Evolutionary conservation across 2,888 invertebrate genomes (phyloP).

Genomic region (Trachelus tabidus): DNA sequence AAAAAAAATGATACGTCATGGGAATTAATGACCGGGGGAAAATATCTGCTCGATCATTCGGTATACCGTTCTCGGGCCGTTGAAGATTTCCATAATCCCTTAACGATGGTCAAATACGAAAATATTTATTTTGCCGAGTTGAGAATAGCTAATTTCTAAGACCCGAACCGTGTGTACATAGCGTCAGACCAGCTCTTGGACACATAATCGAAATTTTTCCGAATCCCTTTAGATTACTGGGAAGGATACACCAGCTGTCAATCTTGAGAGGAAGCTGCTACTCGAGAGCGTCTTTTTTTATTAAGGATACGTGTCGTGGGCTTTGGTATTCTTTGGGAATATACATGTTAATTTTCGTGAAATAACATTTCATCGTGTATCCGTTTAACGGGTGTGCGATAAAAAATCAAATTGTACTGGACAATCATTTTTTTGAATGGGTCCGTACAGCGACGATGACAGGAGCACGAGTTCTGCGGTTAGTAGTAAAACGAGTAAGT

Average conservation of each 20-base stretch:
- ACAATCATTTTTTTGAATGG: neutral
- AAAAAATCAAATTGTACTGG: neutral
- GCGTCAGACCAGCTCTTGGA: conserved; percentile 16
- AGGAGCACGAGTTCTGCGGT: neutral
- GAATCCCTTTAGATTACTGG: neutral
- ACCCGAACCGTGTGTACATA: conserved; percentile 41
- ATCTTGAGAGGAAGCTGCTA: conserved; percentile 1
- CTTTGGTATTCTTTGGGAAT: neutral
- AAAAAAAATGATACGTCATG: neutral
- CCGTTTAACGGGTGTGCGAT: neutral
- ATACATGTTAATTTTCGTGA: neutral
- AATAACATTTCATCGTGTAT: neutral
- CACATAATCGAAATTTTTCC: neutral
- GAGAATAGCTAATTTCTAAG: conserved; percentile 52
- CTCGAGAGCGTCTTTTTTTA: neutral
- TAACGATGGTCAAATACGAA: conserved; percentile 42
- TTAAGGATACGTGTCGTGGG: neutral
- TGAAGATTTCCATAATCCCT: conserved; percentile 41
- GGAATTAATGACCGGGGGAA: neutral
- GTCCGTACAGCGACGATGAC: neutral
- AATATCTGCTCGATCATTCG: neutral
- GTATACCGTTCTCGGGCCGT: neutral
- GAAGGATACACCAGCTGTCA: neutral
- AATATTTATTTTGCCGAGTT: conserved; percentile 55
- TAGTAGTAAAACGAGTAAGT: neutral